Conservation (phyloP, 2,797 vertebrate species). For the Corythornis leucogaster region DNA sequence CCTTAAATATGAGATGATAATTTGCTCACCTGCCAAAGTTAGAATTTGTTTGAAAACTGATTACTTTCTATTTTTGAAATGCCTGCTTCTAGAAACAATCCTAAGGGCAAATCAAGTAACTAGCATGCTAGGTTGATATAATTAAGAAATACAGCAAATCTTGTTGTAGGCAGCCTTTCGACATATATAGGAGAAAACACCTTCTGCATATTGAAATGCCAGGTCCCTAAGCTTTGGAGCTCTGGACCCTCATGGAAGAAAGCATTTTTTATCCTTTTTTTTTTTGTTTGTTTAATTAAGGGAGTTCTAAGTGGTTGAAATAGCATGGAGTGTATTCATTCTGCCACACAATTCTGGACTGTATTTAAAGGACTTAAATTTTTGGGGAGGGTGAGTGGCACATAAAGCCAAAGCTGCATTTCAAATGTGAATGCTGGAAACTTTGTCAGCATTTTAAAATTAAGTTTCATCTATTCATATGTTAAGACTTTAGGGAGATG, state of each 20-base stretch:
- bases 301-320: neutral
- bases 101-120: neutral
- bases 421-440: neutral
- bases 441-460: conserved; percentile 46
- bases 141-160: neutral
- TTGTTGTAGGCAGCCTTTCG: neutral
- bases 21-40: neutral
- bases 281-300: neutral
- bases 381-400: neutral
- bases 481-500: conserved; percentile 24
- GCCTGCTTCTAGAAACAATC: neutral
- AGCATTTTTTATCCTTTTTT: neutral
- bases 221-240: neutral
- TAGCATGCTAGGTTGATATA: neutral
- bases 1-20: neutral
- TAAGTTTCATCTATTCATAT: conserved; percentile 58
- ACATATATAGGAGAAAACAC: neutral
- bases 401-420: conserved; percentile 24
- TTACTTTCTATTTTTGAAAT: neutral
- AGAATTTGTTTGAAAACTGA: conserved; percentile 5
- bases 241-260: neutral
- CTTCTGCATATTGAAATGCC: neutral
- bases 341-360: neutral
- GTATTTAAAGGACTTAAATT: neutral
- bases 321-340: neutral